phyloP scores from a whole-genome alignment of 2,888 invertebrate genomes.

The Agrilus cyanescens region DNA sequence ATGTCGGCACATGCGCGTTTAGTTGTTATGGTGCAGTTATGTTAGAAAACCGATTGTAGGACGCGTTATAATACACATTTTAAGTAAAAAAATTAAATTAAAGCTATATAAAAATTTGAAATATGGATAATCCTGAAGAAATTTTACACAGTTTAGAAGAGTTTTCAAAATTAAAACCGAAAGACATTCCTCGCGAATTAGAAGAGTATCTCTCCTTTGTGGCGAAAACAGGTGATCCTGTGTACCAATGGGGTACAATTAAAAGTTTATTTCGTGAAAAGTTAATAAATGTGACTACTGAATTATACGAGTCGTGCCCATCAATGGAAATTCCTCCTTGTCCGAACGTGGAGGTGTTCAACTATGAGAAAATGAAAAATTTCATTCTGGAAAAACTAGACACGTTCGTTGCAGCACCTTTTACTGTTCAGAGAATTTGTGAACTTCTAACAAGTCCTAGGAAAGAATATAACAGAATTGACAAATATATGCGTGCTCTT shows the following conservation, averaged over 20 bases:
- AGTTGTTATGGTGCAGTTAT: not conserved
- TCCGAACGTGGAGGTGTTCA: slow-evolving; percentile 84
- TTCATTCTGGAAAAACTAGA: slow-evolving; percentile 71
- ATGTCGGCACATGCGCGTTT: no score
- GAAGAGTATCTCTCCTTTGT: slow-evolving; percentile 84
- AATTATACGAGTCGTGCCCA: slow-evolving; percentile 73
- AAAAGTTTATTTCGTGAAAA: slow-evolving; percentile 83
- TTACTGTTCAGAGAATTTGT: slow-evolving; percentile 91
- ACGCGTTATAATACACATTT: no score
- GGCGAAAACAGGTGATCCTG: slow-evolving; percentile 87
- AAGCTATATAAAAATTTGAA: not conserved
- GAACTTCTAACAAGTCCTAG: slow-evolving; percentile 84
- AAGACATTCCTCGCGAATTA: slow-evolving; percentile 76
- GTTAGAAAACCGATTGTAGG: no score
- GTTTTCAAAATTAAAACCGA: slow-evolving; percentile 61
- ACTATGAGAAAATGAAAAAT: slow-evolving; percentile 79
- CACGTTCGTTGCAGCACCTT: slow-evolving; percentile 80
- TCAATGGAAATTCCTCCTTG: slow-evolving; percentile 68
- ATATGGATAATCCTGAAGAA: slow-evolving; percentile 79
- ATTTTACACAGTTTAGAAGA: slow-evolving; percentile 73
- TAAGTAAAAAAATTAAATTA: no score
- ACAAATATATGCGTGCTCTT: slow-evolving; percentile 93
- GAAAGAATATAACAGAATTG: slow-evolving; percentile 89
- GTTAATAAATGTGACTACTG: slow-evolving; percentile 72
- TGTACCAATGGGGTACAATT: slow-evolving; percentile 83